A percentile compares a stretch with the other conserved stretches of the same genome.
phyloP scores from a whole-genome alignment of 2,888 invertebrate genomes.

The Drosophila percnosoma region DNA sequence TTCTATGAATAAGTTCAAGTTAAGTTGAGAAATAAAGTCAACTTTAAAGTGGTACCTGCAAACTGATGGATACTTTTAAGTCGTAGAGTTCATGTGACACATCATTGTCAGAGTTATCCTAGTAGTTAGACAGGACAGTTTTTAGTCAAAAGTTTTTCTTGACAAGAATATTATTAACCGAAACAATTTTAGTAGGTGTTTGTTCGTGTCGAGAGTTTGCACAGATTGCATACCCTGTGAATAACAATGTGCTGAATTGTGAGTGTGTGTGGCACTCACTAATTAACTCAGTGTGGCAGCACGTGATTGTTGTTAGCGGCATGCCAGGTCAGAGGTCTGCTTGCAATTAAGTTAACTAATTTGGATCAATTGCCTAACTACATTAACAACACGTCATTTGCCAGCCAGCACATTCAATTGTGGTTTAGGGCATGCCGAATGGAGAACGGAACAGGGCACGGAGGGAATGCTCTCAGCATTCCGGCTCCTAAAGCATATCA shows the following conservation, averaged over 20 bases:
- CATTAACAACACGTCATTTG: constrained; percentile 24
- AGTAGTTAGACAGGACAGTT: too few species aligned
- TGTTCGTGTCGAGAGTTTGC: not conserved
- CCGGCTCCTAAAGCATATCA: not conserved
- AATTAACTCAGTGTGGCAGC: constrained; percentile 11
- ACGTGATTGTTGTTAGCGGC: not conserved
- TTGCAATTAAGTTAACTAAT: constrained; percentile 67
- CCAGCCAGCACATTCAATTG: constrained; percentile 42
- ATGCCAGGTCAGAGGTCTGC: constrained; percentile 47
- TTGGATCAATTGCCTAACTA: constrained; percentile 28
- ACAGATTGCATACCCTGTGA: constrained; percentile 1
- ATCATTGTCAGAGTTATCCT: too few species aligned
- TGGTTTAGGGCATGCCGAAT: not conserved
- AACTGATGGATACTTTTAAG: too few species aligned
- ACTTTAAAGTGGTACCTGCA: not conserved
- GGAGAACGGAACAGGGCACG: not conserved
- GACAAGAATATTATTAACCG: too few species aligned
- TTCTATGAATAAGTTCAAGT: not conserved
- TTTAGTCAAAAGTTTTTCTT: too few species aligned
- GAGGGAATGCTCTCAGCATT: constrained; percentile 26
- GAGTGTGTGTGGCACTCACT: constrained; percentile 15
- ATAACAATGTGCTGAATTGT: not conserved
- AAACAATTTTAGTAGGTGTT: too few species aligned
- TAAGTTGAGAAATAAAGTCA: not conserved
- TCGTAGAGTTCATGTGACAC: not conserved